Percentiles rank a stretch among this genome's conserved stretches.
phyloP scores from a whole-genome alignment of 1,140 invertebrate species.

The Calycopis cecrops region DNA sequence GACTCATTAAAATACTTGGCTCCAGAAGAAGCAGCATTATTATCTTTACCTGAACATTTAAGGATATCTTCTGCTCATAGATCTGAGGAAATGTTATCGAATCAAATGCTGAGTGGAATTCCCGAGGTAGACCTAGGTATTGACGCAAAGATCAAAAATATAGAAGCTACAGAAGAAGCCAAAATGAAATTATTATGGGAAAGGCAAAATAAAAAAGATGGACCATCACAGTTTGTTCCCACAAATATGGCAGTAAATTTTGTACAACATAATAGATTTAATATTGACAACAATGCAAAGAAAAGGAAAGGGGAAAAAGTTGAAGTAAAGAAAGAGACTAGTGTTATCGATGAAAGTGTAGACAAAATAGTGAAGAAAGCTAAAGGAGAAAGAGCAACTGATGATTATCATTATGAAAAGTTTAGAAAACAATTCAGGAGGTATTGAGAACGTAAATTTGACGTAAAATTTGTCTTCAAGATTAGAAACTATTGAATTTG shows the following conservation, averaged over 20 bases:
- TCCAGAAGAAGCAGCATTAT: constrained; percentile 90
- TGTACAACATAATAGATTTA: constrained; percentile 90
- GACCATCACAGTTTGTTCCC: constrained; percentile 97
- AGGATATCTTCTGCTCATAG: constrained; percentile 86
- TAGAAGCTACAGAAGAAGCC: constrained; percentile 98
- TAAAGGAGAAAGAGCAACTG: constrained; percentile 92
- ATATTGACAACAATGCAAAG: constrained; percentile 65
- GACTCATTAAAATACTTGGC: constrained; percentile 83
- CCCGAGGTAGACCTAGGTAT: constrained; percentile 99
- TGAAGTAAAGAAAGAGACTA: constrained; percentile 67
- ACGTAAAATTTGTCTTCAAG: no score
- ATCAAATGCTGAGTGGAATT: constrained; percentile 99
- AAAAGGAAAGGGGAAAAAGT: constrained; percentile 71
- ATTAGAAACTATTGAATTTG: no score
- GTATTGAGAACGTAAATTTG: constrained; percentile 80
- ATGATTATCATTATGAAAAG: constrained; percentile 97
- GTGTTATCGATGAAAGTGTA: constrained; percentile 72
- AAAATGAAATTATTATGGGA: constrained; percentile 94
- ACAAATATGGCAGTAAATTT: constrained; percentile 99
- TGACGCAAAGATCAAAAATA: constrained; percentile 97
- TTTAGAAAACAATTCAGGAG: constrained; percentile 97
- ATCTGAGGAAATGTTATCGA: constrained; percentile 99
- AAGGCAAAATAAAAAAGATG: constrained; percentile 92
- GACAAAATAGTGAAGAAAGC: constrained; percentile 80
- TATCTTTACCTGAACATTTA: constrained; percentile 91